These are phyloP conservation scores for Dipodomys ordii DNA, from an alignment of 2,113 vertebrate species.

Conservation along the genomic window DNA sequence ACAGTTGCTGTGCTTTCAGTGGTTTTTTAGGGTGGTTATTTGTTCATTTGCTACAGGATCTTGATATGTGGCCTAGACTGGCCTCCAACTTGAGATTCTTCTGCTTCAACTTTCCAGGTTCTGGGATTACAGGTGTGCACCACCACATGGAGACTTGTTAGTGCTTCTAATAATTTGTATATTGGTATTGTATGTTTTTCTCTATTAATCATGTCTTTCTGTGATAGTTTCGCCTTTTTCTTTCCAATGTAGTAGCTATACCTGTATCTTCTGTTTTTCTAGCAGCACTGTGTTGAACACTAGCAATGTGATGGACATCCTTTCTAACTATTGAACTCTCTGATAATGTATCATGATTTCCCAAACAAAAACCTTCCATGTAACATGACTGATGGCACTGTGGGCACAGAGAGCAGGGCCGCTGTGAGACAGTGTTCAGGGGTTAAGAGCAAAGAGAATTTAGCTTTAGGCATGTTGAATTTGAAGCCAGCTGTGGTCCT, in stretches of 20 bases:
- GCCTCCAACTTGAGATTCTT: no score
- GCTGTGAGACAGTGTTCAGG: background rate
- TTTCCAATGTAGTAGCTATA: background rate
- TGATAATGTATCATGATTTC: background rate
- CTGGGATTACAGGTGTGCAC: no score
- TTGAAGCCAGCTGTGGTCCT: background rate
- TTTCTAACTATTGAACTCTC: background rate
- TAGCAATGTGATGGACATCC: background rate
- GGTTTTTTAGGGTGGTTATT: no score
- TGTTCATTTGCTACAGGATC: no score
- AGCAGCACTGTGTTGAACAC: background rate
- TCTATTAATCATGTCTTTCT: background rate
- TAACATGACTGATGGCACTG: background rate
- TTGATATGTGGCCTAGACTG: no score
- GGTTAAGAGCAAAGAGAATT: background rate
- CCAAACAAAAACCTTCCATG: background rate
- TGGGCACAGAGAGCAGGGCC: background rate
- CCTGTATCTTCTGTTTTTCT: slow-evolving; percentile 9
- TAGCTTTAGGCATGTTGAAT: background rate
- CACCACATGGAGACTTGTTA: background rate
- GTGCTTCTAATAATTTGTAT: slow-evolving; percentile 17
- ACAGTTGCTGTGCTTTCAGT: background rate
- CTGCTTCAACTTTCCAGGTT: no score
- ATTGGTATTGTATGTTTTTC: background rate
- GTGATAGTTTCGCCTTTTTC: slow-evolving; percentile 7